Evolutionary conservation across 1,140 invertebrate genomes (phyloP), one percentile per base, ranked within the genome.

Genomic region (Calycopis cecrops): DNA sequence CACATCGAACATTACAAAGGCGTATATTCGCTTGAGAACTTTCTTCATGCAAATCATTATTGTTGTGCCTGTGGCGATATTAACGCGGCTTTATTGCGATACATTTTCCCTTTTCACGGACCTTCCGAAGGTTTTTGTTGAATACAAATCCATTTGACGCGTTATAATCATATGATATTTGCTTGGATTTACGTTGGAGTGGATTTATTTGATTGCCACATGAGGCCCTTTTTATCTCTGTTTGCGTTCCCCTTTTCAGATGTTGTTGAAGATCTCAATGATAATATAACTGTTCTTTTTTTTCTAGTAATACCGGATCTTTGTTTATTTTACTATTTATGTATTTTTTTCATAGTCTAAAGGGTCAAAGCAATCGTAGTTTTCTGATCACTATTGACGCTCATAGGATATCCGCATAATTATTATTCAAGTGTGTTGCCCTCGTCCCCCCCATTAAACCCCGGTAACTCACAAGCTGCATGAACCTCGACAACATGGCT

Each of bases 91-190:
- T 61, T 62, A 55, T 44, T 49, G 49, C 49, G 34, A 52, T 42
- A 35, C 52, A 28, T 55, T 55, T 60, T 42, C 44, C 52, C 28
- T 60, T 55, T 60, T 55, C 54, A 60, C 38, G 33, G 48, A 52
- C 52, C 40, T 44, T 14, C n/a, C 14, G 58, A 21, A 50, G 52
- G 52, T 54, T 60, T 55, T 60, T 47, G 58, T 55, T 14, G 49
- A 34, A 40, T 48, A 50, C 40, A 49, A 54, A 50, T 52, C 58
- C 40, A 52, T 60, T 60, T 35, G 52, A 17, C 52, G 51, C 51
- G 57, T 49, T 47, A 35, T 54, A 47, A 60, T 55, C 52, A 40
- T 49, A 53, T 53, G 52, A 44, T 53, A 44, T 53, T 42, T 42
- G 33, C 37, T 16, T 14, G 38, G 38, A 53, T 53, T 53, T 44